phyloP scores from a whole-genome alignment of 2,888 invertebrate genomes.

The Nomada lathburiana region DNA sequence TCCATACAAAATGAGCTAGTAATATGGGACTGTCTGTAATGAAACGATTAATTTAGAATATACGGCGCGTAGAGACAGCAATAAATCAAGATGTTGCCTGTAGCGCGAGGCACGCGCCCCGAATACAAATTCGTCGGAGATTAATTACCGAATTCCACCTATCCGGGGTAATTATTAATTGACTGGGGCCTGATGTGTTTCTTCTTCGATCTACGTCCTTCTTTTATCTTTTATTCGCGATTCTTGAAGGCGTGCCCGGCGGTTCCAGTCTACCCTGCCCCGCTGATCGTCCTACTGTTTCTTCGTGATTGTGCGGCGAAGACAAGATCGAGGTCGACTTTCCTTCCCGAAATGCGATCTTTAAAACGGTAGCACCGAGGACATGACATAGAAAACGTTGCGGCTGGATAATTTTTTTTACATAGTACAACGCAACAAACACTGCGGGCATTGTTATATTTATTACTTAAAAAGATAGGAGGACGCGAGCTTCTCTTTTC shows the following conservation, averaged over 20 bases:
- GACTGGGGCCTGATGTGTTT: constrained; percentile 32
- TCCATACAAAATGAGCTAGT: neutral
- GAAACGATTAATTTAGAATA: constrained; percentile 11
- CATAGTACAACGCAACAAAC: constrained; percentile 17
- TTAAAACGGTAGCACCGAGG: constrained; percentile 49
- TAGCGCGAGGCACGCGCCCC: constrained; percentile 23
- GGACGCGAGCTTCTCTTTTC: neutral
- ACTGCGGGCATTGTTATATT: neutral
- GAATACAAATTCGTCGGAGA: constrained; percentile 50
- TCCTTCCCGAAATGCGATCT: constrained; percentile 67
- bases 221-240: constrained; percentile 20
- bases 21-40: neutral
- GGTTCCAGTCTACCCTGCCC: constrained; percentile 23
- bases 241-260: constrained; percentile 58
- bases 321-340: constrained; percentile 69
- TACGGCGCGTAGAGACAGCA: neutral
- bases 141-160: constrained; percentile 53
- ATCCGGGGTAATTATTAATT: constrained; percentile 58
- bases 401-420: constrained; percentile 32
- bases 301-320: constrained; percentile 48
- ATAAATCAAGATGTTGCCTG: constrained; percentile 12
- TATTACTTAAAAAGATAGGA: neutral
- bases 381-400: constrained; percentile 19
- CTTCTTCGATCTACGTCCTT: constrained; percentile 24
- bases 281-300: constrained; percentile 33